Evolutionary conservation across 2,888 invertebrate genomes (phyloP), one percentile per base, ranked within the genome.

Genomic region (Acrocyrtus sp.): DNA sequence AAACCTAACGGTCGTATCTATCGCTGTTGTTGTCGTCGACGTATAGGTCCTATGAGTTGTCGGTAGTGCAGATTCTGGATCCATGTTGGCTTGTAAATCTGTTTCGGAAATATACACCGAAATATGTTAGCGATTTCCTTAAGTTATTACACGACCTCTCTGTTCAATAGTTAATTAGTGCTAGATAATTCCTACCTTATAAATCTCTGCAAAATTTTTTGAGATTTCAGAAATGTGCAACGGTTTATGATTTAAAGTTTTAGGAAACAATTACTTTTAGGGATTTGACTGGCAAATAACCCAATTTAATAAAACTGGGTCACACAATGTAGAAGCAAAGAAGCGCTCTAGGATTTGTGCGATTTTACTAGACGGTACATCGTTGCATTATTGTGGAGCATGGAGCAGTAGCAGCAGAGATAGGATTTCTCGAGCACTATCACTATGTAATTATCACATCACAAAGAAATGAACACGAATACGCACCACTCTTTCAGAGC

Each of bases 41-140:
- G 90, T 90, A 0, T 89, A 88, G 0, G 91, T 90, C 82, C 91
- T 91, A 60, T 92, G 92, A 82, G 91, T 90, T 26, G 89, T 89
- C 2, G 92, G 92, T 85, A 92, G 92, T 45, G 89, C 90, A 15
- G 73, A 48, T 68, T 80, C 81, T 41, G 75, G 73, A 61, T 77
- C 75, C 78, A 78, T 76, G 19, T 45, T 68, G 62, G 21, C 29
- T 58, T 24, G 21, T 5, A 15, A 57, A 21, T 8, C 24, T 4
- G 51, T 24, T 6, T 5, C 10, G 8, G 8, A 17, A 29, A 19
- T 19, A 26, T 26, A 22, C 15, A 65, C 34, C 19, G 17, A 27
- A 47, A 27, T 60, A 8, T 17, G 24, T 21, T 24, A 17, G 6
- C 12, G n/a, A 47, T 10, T 39, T 24, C 51, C 17, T 47, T 17